Evolutionary conservation across 2,113 vertebrate genomes (phyloP).

Genomic region (Pandion haliaetus): DNA sequence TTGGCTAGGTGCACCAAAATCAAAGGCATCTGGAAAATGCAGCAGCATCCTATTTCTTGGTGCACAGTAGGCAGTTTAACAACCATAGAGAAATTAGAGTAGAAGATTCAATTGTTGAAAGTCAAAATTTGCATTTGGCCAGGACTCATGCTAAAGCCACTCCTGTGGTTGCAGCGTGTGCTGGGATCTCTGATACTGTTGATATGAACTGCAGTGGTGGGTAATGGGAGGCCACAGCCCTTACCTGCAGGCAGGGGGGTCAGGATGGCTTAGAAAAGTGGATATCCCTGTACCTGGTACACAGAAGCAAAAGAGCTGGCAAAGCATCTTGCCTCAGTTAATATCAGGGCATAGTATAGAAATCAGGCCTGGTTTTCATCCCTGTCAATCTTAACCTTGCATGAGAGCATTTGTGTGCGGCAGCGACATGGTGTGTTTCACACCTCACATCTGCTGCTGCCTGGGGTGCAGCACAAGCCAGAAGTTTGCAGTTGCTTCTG

Average conservation of each 20-base stretch:
- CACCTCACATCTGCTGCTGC: not conserved
- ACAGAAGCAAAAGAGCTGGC: not conserved
- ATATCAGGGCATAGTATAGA: not conserved
- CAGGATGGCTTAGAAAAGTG: not conserved
- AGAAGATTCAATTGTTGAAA: not conserved
- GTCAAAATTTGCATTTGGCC: too few species aligned
- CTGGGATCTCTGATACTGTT: not conserved
- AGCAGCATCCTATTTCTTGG: not conserved
- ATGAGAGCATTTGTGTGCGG: accelerated
- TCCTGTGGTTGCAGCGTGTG: not conserved
- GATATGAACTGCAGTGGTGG: not conserved
- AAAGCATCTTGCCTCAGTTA: not conserved
- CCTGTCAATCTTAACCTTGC: not conserved
- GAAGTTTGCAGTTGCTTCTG: not conserved
- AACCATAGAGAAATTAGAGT: not conserved
- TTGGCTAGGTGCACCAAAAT: not conserved
- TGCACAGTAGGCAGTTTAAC: not conserved
- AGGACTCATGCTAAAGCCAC: not conserved
- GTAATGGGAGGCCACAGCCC: too few species aligned
- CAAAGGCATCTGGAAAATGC: not conserved
- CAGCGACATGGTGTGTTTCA: accelerated
- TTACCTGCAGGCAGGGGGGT: not conserved
- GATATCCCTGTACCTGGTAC: not conserved
- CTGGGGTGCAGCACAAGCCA: not conserved
- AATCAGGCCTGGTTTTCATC: not conserved